Base-by-base conservation (phyloP, 2,113 vertebrate species). In the Sebastes fasciatus region DNA sequence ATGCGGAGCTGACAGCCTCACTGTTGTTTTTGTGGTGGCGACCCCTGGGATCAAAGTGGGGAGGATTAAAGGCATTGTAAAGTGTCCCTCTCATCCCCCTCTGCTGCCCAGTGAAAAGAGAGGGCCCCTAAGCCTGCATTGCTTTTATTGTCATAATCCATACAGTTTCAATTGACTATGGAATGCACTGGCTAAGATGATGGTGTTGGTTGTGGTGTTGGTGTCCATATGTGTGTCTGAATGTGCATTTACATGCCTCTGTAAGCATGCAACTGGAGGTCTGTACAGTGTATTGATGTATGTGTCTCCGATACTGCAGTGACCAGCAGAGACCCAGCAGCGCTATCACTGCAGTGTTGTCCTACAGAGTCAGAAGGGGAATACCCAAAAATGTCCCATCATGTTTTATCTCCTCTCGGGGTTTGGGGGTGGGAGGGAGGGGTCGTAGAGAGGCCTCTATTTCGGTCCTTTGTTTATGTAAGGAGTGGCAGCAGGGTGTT, bases 391-490 rank as follows among this genome's bases (percentile, higher is more conserved):
- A 82, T 70, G 49, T 84, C 85, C 80, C 75, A 69, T 58, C 75
- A 69, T 58, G 79, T 76, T 90, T 91, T 92, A 88, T 87, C 86
- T 90, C 48, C 63, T 75, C 48, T 65, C 2, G 4, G 67, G 6
- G 58, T 16, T 42, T 5, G 42, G 16, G 67, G 61, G 23, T n/a
- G 64, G 70, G 58, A 12, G 80, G 61, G 62, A 58, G 78, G 63
- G 81, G 45, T 14, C 8, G 68, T 16, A n/a, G 68, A 61, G 88
- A 80, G 78, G 79, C 68, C 78, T 88, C 90, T 94, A 92, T 95
- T 94, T 94, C 69, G 7, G 86, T 90, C 84, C 75, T 86, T 89
- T 95, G 92, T 94, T 94, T 91, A 92, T 92, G 84, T 91, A 88
- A 91, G 84, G 66, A 86, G 86, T 86, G 85, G 72, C 73, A 80